Percentiles rank a stretch among this genome's conserved stretches.
Conservation (phyloP, 2,797 vertebrate species). For the Sebastes nivosus region DNA sequence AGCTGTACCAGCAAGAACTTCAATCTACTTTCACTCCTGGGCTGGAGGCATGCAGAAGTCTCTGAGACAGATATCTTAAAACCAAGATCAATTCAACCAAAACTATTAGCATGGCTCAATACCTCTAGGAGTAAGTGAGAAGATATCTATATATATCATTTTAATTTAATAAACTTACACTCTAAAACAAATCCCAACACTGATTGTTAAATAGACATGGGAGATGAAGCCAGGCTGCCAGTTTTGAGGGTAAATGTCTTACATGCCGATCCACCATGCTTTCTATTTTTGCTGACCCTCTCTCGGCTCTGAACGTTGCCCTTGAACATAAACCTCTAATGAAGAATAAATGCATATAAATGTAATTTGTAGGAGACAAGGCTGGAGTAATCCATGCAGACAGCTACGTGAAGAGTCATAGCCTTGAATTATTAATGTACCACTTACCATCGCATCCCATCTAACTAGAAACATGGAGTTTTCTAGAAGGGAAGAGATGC, state of each 20-base stretch:
- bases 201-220: background rate
- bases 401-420: conserved; percentile 31
- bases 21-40: no score
- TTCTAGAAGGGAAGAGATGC: background rate
- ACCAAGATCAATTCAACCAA: background rate
- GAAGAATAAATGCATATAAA: conserved; percentile 63
- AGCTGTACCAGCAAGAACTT: no score
- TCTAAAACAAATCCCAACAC: background rate
- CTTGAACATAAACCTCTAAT: conserved; percentile 60
- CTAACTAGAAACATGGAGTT: conserved; percentile 1
- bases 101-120: background rate
- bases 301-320: conserved; percentile 21
- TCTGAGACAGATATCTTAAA: background rate
- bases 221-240: conserved; percentile 1
- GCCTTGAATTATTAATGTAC: conserved; percentile 55
- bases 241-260: background rate
- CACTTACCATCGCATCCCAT: conserved; percentile 23
- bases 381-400: conserved; percentile 36
- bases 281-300: conserved; percentile 14
- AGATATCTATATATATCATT: background rate
- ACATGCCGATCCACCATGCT: background rate
- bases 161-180: background rate
- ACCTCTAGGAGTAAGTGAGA: background rate
- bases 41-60: background rate
- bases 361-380: conserved; percentile 45